Conservation (phyloP, 2,888 invertebrate species). For the Monochamus alternatus region DNA sequence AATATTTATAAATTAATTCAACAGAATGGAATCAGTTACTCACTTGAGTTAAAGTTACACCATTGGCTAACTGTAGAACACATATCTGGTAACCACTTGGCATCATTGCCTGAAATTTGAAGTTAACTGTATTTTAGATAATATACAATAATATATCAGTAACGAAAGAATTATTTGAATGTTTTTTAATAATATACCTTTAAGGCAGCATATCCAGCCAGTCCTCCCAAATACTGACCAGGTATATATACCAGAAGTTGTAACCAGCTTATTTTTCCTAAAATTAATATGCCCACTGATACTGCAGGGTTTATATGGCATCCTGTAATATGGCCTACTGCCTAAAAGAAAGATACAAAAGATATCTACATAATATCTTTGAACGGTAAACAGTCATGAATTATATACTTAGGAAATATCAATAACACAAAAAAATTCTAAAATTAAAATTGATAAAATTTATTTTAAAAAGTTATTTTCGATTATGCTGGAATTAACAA, state of each 20-base stretch:
- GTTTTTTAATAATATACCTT: slow-evolving; percentile 18
- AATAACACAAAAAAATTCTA: too few species aligned
- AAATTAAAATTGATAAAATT: too few species aligned
- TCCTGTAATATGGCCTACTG: slow-evolving; percentile 38
- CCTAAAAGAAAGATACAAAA: slow-evolving; percentile 28
- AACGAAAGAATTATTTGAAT: too few species aligned
- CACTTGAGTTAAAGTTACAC: slow-evolving; percentile 19
- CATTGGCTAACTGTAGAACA: slow-evolving; percentile 19
- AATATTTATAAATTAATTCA: neutral
- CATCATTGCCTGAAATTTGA: slow-evolving; percentile 22
- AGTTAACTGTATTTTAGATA: neutral
- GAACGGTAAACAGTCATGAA: too few species aligned
- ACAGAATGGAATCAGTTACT: neutral
- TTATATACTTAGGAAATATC: too few species aligned
- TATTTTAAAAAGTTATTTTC: too few species aligned
- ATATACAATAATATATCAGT: too few species aligned
- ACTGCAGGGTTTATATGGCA: slow-evolving; percentile 38
- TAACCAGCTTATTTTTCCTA: slow-evolving; percentile 35
- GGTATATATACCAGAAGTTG: slow-evolving; percentile 28
- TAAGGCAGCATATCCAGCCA: slow-evolving; percentile 34
- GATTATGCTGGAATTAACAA: too few species aligned
- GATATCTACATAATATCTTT: too few species aligned
- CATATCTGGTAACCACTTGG: slow-evolving; percentile 17
- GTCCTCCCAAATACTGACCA: slow-evolving; percentile 34
- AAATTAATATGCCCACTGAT: slow-evolving; percentile 29